Percentiles rank a stretch among this genome's conserved stretches.
Conservation (phyloP, 2,113 vertebrate species). For the Ranitomeya imitator region DNA sequence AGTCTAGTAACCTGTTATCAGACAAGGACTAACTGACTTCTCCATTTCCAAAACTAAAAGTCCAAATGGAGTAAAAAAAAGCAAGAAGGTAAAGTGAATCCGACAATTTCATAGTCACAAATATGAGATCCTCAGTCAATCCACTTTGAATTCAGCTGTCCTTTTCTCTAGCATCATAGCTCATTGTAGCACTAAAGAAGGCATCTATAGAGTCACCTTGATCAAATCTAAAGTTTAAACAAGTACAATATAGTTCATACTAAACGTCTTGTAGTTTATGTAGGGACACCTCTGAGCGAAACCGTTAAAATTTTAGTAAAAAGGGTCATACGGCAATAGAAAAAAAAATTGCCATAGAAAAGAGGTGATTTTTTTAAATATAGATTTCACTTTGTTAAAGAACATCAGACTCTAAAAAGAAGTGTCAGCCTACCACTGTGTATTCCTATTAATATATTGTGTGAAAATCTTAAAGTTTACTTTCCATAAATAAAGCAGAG, state of each 20-base stretch:
- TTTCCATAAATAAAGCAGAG: neutral
- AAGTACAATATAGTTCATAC: neutral
- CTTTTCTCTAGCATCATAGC: neutral
- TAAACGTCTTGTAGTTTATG: neutral
- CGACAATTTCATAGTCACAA: slow-evolving; percentile 19
- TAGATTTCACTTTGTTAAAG: neutral
- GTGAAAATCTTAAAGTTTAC: too few relatives aligned
- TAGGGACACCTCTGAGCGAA: neutral
- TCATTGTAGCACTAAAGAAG: neutral
- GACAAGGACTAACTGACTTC: slow-evolving; percentile 22
- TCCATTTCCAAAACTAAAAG: neutral
- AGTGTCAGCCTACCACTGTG: neutral
- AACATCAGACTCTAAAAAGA: neutral
- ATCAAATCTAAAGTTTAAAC: neutral
- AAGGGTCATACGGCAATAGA: neutral
- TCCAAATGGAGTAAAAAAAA: neutral
- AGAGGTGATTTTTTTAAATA: neutral
- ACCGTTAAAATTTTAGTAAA: neutral
- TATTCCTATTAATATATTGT: neutral
- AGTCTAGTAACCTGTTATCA: slow-evolving; percentile 39
- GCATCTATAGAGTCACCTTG: neutral
- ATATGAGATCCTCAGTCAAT: slow-evolving; percentile 7
- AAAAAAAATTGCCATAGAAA: neutral
- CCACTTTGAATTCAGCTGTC: neutral
- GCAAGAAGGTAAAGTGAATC: neutral